Evolutionary conservation across 2,888 invertebrate species (phyloP), one percentile per base, ranked within the genome.

Genomic region (Cryptus viduatorius): DNA sequence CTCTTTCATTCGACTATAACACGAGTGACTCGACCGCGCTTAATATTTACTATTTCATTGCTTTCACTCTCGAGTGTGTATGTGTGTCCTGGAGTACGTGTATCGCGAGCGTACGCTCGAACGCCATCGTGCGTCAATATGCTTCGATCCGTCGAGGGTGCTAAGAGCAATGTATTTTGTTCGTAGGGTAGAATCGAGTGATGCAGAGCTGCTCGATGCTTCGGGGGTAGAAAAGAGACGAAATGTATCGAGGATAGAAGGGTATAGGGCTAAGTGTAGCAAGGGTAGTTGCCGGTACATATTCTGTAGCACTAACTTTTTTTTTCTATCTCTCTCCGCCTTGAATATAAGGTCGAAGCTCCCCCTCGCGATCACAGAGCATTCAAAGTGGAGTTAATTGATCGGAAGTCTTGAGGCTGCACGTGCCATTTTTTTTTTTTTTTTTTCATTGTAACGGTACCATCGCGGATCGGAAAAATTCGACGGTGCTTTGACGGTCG

Each of bases 331-430:
- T 71, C 31, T 19, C 12, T 53, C 68, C 29, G n/a, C 44, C 48
- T n/a, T 44, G 31, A 31, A 29, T 61, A 14, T 31, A n/a, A 31
- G 53, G 73, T 69, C 37, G 56, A 56, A 71, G 56, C 29, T 61
- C 61, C 56, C 78, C 73, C 78, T 50, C 59, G 42, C 29, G 87
- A 87, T 76, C 86, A 19, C 71, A 59, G 64, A 83, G 89, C 89
- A 91, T 91, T 89, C 88, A 91, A 91, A 91, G 90, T 89, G 86
- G 89, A 93, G 93, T 93, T 93, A 93, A 93, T 93, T 93, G 93
- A 93, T 92, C 93, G 93, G 93, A 93, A 93, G 92, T 93, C 93
- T 93, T 92, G 92, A 93, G 92, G 90, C 90, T 86, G 91, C 93
- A 93, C 93, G 93, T 93, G 93, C 88, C 93, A 88, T 81, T 87